Evolutionary conservation across 2,888 invertebrate genomes (phyloP), one percentile per base, ranked within the genome.

Genomic region (Anoncus sp.): DNA sequence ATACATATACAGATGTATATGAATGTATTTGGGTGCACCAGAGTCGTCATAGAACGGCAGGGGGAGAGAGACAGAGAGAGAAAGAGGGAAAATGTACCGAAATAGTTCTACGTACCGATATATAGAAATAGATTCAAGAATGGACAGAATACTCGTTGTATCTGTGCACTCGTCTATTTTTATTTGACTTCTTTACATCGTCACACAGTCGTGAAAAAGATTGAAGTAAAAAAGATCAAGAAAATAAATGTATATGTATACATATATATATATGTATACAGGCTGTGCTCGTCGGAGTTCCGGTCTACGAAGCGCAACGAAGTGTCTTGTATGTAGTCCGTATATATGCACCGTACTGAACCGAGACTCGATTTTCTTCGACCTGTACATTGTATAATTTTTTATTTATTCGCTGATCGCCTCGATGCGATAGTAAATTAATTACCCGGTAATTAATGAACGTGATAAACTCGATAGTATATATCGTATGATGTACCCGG

Each of bases 271-370:
- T 18, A 63, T 24, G 27, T 22, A 53, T 45, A 38, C 5, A 60
- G 18, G 20, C 10, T 31, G 60, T 73, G 65, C 65, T 62, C 62
- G 72, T 66, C 76, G 49, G 76, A 81, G 83, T 84, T 83, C 82
- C 80, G 84, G 85, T 83, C 84, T 80, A 78, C 80, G 82, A 82
- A 84, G 84, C 84, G 75, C 83, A 80, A 85, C 85, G 85, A 83
- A 81, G 40, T 65, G 49, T 69, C 69, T 76, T 72, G 31, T 57
- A 71, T 67, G 40, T 43, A 62, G 49, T 75, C 53, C 59, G 18
- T 20, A 31, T 51, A 16, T 20, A 1, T n/a, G 62, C 20, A 31
- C 22, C 63, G 20, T 49, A n/a, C 10, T 12, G 38, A 35, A 14
- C 27, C n/a, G 3, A 24, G 47, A 31, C 22, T 45, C 70, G 22